Evolutionary conservation across 1,140 invertebrate genomes (phyloP).

Genomic region (Drosophila bipectinata): DNA sequence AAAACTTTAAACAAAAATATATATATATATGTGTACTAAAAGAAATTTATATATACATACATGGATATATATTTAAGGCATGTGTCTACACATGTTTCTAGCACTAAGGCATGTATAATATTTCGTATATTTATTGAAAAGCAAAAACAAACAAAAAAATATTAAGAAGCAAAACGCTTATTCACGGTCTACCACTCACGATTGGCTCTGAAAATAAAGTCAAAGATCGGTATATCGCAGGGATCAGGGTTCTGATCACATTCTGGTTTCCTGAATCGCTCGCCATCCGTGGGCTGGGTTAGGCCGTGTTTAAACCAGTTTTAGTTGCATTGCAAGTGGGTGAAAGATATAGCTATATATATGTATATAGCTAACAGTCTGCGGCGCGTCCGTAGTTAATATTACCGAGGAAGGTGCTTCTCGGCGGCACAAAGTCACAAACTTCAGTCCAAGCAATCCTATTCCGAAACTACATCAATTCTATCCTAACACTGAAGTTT

Average conservation of each 20-base stretch:
- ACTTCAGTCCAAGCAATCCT: conserved; percentile 1
- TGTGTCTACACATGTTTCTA: conserved; percentile 71
- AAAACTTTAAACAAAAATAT: conserved; percentile 57
- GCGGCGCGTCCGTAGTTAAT: conserved; percentile 53
- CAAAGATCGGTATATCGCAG: conserved; percentile 18
- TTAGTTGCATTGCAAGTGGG: conserved; percentile 30
- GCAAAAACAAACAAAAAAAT: conserved; percentile 17
- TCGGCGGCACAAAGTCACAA: conserved; percentile 25
- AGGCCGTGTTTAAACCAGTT: conserved; percentile 20
- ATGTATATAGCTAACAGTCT: conserved; percentile 46
- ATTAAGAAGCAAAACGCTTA: conserved; percentile 24
- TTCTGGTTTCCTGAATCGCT: conserved; percentile 46
- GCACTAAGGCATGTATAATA: conserved; percentile 77
- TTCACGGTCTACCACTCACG: conserved; percentile 30
- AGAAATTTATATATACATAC: conserved; percentile 65
- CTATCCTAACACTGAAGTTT: conserved; percentile 10
- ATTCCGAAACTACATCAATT: conserved; percentile 4
- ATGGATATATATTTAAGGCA: conserved; percentile 60
- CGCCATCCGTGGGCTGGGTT: conserved; percentile 8
- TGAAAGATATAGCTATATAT: conserved; percentile 20
- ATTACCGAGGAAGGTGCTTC: conserved; percentile 15
- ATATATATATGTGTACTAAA: conserved; percentile 67
- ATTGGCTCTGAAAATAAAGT: conserved; percentile 25
- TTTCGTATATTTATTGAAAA: conserved; percentile 63
- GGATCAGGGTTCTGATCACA: conserved; percentile 17